phyloP scores from a whole-genome alignment of 2,888 invertebrate genomes.

The Coremacera marginata region DNA sequence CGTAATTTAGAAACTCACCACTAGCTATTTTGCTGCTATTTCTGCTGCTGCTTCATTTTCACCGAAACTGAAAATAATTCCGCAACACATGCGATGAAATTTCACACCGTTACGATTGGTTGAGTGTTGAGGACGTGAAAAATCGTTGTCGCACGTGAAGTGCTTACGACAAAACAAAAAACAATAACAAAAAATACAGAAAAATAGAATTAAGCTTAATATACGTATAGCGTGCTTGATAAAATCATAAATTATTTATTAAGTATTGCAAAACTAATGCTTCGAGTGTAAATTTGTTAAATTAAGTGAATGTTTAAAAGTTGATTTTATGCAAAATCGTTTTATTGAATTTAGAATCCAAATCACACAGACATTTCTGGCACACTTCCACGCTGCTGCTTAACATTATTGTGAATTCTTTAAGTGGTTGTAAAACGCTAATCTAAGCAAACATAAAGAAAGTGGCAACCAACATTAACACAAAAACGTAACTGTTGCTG shows the following conservation, averaged over 20 bases:
- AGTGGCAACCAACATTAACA: neutral
- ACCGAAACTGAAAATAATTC: neutral
- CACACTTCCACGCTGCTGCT: too few relatives aligned
- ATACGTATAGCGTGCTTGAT: too few relatives aligned
- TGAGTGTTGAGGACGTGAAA: conserved; percentile 56
- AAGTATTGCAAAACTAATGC: neutral
- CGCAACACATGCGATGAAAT: conserved; percentile 43
- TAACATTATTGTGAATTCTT: too few relatives aligned
- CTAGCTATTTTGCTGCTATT: neutral
- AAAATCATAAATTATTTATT: neutral
- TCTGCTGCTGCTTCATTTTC: neutral
- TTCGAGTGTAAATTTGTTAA: too few relatives aligned
- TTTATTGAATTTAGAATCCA: too few relatives aligned
- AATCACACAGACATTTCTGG: too few relatives aligned
- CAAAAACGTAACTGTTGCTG: conserved; percentile 19
- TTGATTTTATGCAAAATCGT: too few relatives aligned
- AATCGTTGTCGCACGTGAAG: conserved; percentile 31
- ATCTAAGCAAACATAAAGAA: conserved; percentile 11
- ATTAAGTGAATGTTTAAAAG: too few relatives aligned
- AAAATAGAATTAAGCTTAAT: neutral
- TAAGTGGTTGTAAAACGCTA: neutral
- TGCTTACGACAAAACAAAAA: conserved; percentile 6
- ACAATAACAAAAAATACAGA: conserved; percentile 8
- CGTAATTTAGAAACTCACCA: neutral
- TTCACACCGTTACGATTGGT: conserved; percentile 60